A percentile compares a stretch with the other conserved stretches of the same genome.
phyloP scores from a whole-genome alignment of 2,888 invertebrate species.

The Apotomis betuletana region DNA sequence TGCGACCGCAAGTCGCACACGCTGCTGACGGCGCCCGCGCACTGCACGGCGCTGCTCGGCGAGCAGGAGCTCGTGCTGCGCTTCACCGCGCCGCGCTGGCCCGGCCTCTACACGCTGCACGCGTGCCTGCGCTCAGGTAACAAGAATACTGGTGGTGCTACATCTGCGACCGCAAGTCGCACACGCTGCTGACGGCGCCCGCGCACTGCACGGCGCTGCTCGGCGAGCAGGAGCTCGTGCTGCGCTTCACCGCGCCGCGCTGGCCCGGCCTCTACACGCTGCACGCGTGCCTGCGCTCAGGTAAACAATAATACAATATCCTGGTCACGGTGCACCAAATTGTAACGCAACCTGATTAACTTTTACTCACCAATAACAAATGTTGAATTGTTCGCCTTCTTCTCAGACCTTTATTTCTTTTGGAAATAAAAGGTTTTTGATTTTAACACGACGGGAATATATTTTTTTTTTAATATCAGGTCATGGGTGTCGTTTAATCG shows the following conservation, averaged over 20 bases:
- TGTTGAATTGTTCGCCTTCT: no score
- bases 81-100: slow-evolving; percentile 98
- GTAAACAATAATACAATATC: slow-evolving; percentile 56
- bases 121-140: slow-evolving; percentile 94
- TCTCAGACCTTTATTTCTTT: no score
- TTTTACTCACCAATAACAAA: no score
- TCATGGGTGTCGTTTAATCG: no score
- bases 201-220: slow-evolving; percentile 97
- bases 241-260: slow-evolving; percentile 98
- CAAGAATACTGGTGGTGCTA: slow-evolving; percentile 99
- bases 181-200: slow-evolving; percentile 95
- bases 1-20: slow-evolving; percentile 97
- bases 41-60: slow-evolving; percentile 95
- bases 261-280: slow-evolving; percentile 97
- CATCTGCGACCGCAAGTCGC: slow-evolving; percentile 97
- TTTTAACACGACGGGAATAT: no score
- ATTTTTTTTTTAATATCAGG: no score
- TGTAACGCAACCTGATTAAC: no score
- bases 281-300: slow-evolving; percentile 94
- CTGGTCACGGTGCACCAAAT: no score
- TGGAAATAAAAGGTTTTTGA: no score
- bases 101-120: slow-evolving; percentile 95
- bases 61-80: slow-evolving; percentile 96
- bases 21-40: slow-evolving; percentile 95
- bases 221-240: slow-evolving; percentile 94